Base-by-base conservation (phyloP, 2,888 invertebrate genomes). In the Ectobius pallidus region DNA sequence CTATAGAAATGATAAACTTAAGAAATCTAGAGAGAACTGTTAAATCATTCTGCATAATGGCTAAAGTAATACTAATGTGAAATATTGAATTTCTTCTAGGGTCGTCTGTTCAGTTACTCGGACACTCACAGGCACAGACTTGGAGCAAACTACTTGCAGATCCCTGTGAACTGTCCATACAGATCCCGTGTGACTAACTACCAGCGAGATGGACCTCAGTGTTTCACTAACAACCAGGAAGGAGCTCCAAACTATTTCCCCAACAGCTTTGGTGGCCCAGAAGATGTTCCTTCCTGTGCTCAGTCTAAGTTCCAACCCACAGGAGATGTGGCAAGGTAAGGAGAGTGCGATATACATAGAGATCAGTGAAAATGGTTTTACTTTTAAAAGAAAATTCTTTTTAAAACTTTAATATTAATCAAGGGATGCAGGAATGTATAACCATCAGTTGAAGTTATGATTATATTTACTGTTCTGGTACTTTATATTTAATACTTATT, bases 131-230 rank as follows among this genome's bases (percentile, higher is more conserved):
- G 93, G 75, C 91, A 96, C 83, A 90, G 96, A 68, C 86, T 99
- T 78, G 99, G 99, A 6, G 88, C 95, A 0, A 99, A 99, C 85
- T 94, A 91, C 83, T 86, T 93, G 76, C 97, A 97, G 83, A 87
- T 99, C 55, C 95, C 97, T 0, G 96, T 99, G 22, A 99, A 99
- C 84, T 97, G 97, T 81, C 97, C 99, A 0, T 97, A 90, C 85
- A 80, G 83, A 52, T 76, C 83, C 9, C 79, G 81, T 27, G 80
- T 82, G 20, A 78, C 79, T 71, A 95, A 96, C 82, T 97, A 94
- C 81, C 96, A 97, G 83, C 89, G 98, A 46, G 97, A 98, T 82
- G 98, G 97, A 0, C 88, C 91, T 2, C 92, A 92, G 87, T 86
- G 88, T 52, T 86, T 90, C 11, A 84, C 87, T 46, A 89, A 89